Base-by-base conservation (phyloP, 2,888 invertebrate species). In the Melanophora roralis region DNA sequence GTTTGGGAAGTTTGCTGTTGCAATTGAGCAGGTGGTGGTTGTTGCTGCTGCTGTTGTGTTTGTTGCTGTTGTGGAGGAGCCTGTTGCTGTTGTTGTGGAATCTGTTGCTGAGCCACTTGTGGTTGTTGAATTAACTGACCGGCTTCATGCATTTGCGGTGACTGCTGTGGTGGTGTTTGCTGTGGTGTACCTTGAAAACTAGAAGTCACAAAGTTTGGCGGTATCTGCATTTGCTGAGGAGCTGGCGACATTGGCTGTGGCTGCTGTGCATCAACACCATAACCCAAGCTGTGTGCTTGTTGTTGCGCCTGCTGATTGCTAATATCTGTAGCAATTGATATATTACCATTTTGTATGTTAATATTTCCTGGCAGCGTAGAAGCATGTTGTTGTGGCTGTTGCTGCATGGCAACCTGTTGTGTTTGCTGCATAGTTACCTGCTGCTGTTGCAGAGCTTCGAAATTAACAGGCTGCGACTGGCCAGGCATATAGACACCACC, bases 1-100 rank as follows among this genome's bases (percentile, higher is more conserved):
- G 87, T 87, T 84, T 89, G 89, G 34, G 89, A 86, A 59, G 85
- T 92, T 43, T 85, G 83, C 78, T 84, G 85, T 23, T 82, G 83
- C 64, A 69, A 80, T 45, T 81, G 81, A 36, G 73, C 49, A 59
- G 82, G 81, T 7, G 76, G 82, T 77, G 76, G 83, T n/a, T 78
- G 82, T 71, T 82, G 64, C 36, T 81, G 82, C 12, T 38, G 78
- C 27, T 71, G 69, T 12, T 73, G n/a, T n/a, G n/a, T n/a, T n/a
- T n/a, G 73, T 43, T 27, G 40, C 6, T 27, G 73, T 43, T 27
- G 40, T 67, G 67, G 36, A 64, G 19, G 11, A 38, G 43, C 49
- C 27, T 77, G 79, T 34, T 69, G 83, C 65, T 81, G 82, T 12
- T 71, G 73, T 16, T 67, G 65, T 40, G 64, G 55, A 19, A 65